These are phyloP conservation scores for Cassiopea xamachana DNA, from an alignment of 30 jellyfish, hydroid and myxozoan species.

Conservation along the genomic window DNA sequence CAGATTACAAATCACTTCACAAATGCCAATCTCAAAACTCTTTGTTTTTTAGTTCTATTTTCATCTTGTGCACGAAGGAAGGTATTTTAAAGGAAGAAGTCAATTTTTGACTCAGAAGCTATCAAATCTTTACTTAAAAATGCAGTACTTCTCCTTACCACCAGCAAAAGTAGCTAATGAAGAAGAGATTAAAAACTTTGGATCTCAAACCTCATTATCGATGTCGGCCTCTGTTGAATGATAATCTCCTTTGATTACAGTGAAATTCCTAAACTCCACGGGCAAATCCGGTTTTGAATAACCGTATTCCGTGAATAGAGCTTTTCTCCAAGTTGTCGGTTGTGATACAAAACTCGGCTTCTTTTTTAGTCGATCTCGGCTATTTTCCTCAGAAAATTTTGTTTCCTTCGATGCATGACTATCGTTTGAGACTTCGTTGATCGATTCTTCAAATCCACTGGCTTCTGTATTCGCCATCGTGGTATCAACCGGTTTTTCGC, in stretches of 20 bases:
- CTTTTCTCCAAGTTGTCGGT: slow-evolving; percentile 67
- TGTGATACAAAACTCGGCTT: slow-evolving; percentile 6
- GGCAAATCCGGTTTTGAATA: slow-evolving; percentile 13
- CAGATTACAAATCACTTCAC: too few species aligned
- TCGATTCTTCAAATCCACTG: background rate
- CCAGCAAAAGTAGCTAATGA: background rate
- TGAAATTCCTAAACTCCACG: slow-evolving; percentile 4
- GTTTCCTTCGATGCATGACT: background rate
- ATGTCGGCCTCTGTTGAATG: slow-evolving; percentile 27
- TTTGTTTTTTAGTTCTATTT: too few species aligned
- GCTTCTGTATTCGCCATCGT: background rate
- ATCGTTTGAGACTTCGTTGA: background rate
- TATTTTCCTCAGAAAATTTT: slow-evolving; percentile 16
- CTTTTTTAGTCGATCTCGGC: slow-evolving; percentile 25
- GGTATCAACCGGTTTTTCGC: background rate
- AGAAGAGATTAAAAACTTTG: background rate
- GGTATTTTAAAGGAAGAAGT: too few species aligned
- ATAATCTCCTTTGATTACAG: slow-evolving; percentile 43
- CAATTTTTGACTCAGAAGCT: too few species aligned
- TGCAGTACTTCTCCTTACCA: too few species aligned
- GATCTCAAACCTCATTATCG: slow-evolving; percentile 19
- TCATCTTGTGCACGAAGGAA: too few species aligned
- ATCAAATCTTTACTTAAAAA: too few species aligned
- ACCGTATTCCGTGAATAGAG: slow-evolving; percentile 32
- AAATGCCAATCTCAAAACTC: too few species aligned